Conservation (phyloP, 2,113 vertebrate genomes). For the Neotoma lepida region DNA sequence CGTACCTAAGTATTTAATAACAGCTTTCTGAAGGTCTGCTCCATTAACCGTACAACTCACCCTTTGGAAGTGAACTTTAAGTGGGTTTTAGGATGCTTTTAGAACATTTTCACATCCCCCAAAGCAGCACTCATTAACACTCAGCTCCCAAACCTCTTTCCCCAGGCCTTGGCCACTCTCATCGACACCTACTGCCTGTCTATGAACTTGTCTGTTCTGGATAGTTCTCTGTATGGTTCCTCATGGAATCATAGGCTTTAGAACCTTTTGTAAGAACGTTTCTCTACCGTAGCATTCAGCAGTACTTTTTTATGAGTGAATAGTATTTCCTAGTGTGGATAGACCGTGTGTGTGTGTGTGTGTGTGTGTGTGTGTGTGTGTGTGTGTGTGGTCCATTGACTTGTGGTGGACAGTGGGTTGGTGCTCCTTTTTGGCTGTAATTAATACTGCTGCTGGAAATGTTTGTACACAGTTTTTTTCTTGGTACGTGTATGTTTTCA, state of each 20-base stretch:
- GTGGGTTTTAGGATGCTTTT: constrained; percentile 53
- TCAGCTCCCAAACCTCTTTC: neutral
- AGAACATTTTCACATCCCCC: neutral
- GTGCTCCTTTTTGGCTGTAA: neutral
- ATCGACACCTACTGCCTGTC: neutral
- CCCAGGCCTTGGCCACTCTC: neutral
- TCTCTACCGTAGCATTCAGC: neutral
- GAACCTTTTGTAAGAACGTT: too few relatives aligned
- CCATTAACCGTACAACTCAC: neutral
- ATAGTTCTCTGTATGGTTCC: neutral
- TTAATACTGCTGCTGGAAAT: neutral
- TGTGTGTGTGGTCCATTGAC: too few relatives aligned
- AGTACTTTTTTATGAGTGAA: neutral
- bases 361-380: too few relatives aligned
- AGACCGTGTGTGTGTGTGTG: too few relatives aligned
- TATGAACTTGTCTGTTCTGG: neutral
- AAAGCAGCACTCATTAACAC: neutral
- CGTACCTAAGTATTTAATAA: neutral
- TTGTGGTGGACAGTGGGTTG: neutral
- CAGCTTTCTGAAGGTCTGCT: neutral
- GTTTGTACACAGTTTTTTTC: neutral
- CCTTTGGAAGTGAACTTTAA: neutral
- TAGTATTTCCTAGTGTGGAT: neutral
- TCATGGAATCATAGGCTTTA: neutral
- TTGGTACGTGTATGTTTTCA: neutral